These are phyloP conservation scores for Magallana angulata DNA, from an alignment of 1,140 invertebrate species.

Conservation along the genomic window DNA sequence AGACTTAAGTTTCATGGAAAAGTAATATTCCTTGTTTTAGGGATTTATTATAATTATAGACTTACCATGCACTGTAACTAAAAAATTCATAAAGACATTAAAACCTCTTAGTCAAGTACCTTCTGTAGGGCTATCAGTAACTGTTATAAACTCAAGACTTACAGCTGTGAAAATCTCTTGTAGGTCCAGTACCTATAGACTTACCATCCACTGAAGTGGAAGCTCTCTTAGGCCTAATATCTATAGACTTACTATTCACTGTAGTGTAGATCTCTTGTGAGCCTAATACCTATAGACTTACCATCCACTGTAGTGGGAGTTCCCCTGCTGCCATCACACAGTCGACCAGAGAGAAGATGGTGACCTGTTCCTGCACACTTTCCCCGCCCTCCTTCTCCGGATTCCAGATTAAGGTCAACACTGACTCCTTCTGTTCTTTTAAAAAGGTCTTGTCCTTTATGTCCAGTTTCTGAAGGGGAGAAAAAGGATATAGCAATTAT, in stretches of 20 bases:
- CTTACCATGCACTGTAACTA: too few relatives aligned
- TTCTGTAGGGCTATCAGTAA: too few relatives aligned
- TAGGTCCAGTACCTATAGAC: too few relatives aligned
- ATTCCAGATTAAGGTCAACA: not conserved
- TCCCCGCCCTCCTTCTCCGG: not conserved
- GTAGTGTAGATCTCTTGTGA: not conserved
- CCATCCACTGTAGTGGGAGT: not conserved
- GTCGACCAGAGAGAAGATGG: not conserved
- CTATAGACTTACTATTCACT: not conserved
- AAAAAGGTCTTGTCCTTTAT: constrained; percentile 2
- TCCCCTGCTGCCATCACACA: constrained; percentile 17
- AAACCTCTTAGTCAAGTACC: too few relatives aligned
- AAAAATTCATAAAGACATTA: too few relatives aligned
- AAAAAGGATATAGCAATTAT: not conserved
- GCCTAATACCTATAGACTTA: not conserved
- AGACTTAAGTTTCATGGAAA: too few relatives aligned
- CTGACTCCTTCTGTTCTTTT: constrained; percentile 21
- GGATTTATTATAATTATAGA: too few relatives aligned
- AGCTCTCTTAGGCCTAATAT: too few relatives aligned
- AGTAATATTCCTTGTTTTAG: too few relatives aligned
- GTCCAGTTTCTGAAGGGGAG: not conserved
- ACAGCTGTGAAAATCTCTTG: too few relatives aligned
- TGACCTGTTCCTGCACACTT: not conserved
- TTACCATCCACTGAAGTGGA: too few relatives aligned
- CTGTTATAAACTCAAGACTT: too few relatives aligned